Evolutionary conservation across 2,888 invertebrate genomes (phyloP).

Genomic region (Prosopocoilus inquinatus): DNA sequence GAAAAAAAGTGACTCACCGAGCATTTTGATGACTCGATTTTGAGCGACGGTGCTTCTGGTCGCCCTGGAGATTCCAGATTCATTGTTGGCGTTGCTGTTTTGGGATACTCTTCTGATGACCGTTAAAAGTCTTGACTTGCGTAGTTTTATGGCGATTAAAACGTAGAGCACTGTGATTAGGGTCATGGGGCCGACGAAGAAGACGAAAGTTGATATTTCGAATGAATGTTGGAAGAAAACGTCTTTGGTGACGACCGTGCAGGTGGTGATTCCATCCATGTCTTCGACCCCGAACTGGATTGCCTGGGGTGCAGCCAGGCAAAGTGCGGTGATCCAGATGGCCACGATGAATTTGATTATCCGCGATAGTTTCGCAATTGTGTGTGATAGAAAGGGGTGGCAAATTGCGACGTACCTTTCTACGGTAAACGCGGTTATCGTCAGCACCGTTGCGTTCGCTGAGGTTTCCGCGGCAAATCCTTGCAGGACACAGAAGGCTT

Average conservation of each 20-base stretch:
- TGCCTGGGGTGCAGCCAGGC: conserved; percentile 72
- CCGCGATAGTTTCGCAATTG: conserved; percentile 82
- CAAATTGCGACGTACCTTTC: conserved; percentile 72
- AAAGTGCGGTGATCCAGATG: conserved; percentile 77
- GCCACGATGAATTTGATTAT: conserved; percentile 77
- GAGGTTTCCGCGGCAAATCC: conserved; percentile 79
- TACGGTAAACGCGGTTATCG: conserved; percentile 69
- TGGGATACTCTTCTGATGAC: background rate
- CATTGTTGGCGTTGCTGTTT: background rate
- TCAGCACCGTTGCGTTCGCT: conserved; percentile 71
- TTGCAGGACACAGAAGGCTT: conserved; percentile 73
- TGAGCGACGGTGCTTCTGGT: conserved; percentile 41
- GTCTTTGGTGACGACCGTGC: conserved; percentile 53
- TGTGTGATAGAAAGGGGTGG: conserved; percentile 70
- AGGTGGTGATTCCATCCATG: conserved; percentile 45
- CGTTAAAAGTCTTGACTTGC: conserved; percentile 59
- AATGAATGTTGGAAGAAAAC: conserved; percentile 68
- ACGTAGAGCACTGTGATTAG: conserved; percentile 80
- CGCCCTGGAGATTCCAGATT: conserved; percentile 22
- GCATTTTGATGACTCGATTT: conserved; percentile 73
- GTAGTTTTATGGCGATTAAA: conserved; percentile 70
- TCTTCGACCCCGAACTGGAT: conserved; percentile 52
- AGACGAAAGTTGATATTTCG: conserved; percentile 76
- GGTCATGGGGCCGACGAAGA: conserved; percentile 86
- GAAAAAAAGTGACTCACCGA: conserved; percentile 67